These are phyloP conservation scores for Ciconia nigra DNA, from an alignment of 2,797 vertebrate species.

Conservation along the genomic window DNA sequence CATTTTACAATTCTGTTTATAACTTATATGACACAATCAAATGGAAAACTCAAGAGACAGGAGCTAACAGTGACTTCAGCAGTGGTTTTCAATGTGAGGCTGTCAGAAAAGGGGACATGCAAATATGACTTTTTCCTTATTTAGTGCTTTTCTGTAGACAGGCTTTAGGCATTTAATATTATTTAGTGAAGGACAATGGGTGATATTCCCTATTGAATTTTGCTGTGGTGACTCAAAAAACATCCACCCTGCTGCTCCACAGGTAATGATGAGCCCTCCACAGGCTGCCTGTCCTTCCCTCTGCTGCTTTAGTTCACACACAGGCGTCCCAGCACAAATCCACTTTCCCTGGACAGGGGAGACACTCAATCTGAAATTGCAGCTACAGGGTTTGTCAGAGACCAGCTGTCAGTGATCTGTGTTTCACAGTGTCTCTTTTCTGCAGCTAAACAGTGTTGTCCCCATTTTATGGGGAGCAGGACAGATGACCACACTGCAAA, in stretches of 20 bases:
- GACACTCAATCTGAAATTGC: background rate
- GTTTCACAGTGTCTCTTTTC: background rate
- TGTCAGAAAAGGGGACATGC: background rate
- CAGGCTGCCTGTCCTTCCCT: background rate
- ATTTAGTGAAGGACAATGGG: background rate
- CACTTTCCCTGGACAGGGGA: background rate
- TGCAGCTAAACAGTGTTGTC: background rate
- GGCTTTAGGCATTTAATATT: background rate
- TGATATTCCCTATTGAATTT: background rate
- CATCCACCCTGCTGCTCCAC: background rate
- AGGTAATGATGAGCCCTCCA: background rate
- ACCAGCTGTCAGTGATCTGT: background rate
- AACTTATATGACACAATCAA: background rate
- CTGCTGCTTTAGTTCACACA: background rate
- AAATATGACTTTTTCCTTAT: background rate
- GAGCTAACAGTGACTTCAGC: background rate
- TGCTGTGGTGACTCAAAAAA: background rate
- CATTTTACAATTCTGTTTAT: slow-evolving; percentile 12
- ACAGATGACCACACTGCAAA: background rate
- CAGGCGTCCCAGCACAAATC: background rate
- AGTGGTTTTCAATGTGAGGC: background rate
- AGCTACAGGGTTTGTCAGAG: background rate
- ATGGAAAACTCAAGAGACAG: background rate
- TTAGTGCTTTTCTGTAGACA: background rate
- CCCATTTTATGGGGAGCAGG: background rate